Percentiles rank a stretch among this genome's conserved stretches.
These are phyloP conservation scores for Cromileptes altivelis DNA, from an alignment of 2,113 vertebrate genomes.

Conservation along the genomic window DNA sequence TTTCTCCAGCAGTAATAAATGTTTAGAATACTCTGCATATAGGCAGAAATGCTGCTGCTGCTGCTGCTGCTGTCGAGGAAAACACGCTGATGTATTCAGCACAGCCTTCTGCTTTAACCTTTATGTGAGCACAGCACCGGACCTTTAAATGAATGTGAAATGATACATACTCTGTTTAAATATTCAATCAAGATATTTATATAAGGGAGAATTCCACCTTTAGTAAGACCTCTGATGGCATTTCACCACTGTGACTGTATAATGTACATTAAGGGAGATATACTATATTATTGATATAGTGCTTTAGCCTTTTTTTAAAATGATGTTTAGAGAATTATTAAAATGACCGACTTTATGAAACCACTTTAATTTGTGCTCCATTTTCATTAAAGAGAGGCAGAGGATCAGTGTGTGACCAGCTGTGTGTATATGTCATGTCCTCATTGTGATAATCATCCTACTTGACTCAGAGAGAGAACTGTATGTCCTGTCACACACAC, in stretches of 20 bases:
- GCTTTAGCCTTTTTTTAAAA: not conserved
- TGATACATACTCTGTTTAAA: constrained; percentile 21
- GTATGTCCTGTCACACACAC: not conserved
- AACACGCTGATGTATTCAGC: constrained; percentile 26
- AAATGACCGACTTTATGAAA: constrained; percentile 29
- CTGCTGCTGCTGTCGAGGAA: constrained; percentile 1
- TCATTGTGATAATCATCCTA: constrained; percentile 28
- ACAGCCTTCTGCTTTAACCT: constrained; percentile 28
- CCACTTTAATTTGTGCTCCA: constrained; percentile 53
- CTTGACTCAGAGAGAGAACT: constrained; percentile 25
- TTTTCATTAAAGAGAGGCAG: constrained; percentile 42
- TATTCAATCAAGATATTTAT: not conserved
- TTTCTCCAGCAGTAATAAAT: not conserved
- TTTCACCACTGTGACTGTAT: not conserved
- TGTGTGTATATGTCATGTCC: constrained; percentile 10
- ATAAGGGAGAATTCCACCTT: not conserved
- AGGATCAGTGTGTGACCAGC: constrained; percentile 33
- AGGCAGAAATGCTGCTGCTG: not conserved
- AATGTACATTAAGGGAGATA: not conserved
- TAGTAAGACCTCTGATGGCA: not conserved
- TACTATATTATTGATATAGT: too few relatives aligned
- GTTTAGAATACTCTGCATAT: not conserved
- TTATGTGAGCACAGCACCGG: constrained; percentile 8
- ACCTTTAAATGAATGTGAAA: constrained; percentile 4
- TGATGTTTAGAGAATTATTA: constrained; percentile 4